Percentiles rank a stretch among this genome's conserved stretches.
Conservation (phyloP, 2,888 invertebrate genomes). For the Lumbricus terrestris region DNA sequence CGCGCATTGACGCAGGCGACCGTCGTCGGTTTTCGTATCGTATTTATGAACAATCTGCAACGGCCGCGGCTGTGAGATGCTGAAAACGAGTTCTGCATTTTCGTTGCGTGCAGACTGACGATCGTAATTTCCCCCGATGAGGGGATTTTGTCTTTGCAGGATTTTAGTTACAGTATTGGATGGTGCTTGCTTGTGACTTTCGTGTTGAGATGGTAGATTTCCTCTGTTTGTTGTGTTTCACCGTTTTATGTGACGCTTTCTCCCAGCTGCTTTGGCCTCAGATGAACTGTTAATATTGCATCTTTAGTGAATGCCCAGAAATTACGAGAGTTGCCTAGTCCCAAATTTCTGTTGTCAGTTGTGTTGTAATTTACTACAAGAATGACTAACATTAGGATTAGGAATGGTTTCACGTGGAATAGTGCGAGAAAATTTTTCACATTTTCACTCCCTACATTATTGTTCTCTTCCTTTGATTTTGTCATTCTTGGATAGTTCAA, state of each 20-base stretch:
- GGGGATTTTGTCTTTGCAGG: background rate
- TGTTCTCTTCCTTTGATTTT: background rate
- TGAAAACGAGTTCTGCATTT: background rate
- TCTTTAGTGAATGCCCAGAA: background rate
- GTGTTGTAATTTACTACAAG: background rate
- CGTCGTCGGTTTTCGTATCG: background rate
- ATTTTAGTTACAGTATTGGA: background rate
- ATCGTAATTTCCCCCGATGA: background rate
- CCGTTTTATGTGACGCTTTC: background rate
- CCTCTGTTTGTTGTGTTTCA: background rate
- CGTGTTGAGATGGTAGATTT: background rate
- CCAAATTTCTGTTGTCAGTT: background rate
- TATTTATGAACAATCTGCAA: background rate
- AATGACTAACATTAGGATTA: no score
- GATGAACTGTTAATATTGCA: background rate
- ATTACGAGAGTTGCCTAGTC: background rate
- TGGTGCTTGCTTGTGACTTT: background rate
- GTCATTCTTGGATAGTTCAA: background rate
- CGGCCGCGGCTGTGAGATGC: background rate
- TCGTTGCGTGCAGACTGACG: background rate
- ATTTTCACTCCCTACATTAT: background rate
- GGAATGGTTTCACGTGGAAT: background rate
- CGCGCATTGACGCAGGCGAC: background rate
- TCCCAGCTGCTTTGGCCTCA: background rate
- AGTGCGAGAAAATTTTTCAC: background rate